These are phyloP conservation scores for Caenorhabditis plicata DNA, from an alignment of 2,888 invertebrate species.

Conservation along the genomic window DNA sequence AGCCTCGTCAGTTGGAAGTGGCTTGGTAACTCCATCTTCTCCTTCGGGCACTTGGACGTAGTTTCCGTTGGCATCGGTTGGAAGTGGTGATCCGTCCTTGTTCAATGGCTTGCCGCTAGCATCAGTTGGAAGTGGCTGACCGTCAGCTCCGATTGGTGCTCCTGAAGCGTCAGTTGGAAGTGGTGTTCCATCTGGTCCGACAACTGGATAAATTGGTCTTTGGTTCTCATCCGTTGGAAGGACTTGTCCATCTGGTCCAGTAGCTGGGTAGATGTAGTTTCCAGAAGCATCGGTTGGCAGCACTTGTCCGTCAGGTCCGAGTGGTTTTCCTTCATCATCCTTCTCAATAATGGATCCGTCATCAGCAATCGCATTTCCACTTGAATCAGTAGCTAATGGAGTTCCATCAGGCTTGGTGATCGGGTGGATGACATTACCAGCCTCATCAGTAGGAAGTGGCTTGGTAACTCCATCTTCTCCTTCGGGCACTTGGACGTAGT, in stretches of 20 bases:
- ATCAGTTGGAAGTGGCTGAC: constrained; percentile 17
- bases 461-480: neutral
- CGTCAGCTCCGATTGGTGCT: constrained; percentile 29
- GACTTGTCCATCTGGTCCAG: constrained; percentile 22
- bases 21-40: constrained; percentile 7
- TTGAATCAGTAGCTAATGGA: constrained; percentile 27
- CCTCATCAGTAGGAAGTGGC: constrained; percentile 22
- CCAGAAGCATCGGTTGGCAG: constrained; percentile 14
- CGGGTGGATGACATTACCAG: constrained; percentile 25
- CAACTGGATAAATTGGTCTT: constrained; percentile 14
- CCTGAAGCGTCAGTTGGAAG: constrained; percentile 22
- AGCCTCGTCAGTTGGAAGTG: constrained; percentile 14
- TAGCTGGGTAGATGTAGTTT: constrained; percentile 26
- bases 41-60: constrained; percentile 11
- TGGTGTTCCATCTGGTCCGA: constrained; percentile 19
- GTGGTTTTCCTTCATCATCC: constrained; percentile 15
- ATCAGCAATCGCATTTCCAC: constrained; percentile 26
- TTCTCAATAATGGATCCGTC: constrained; percentile 14
- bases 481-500: constrained; percentile 26
- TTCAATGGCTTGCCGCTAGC: constrained; percentile 13
- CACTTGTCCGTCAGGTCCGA: constrained; percentile 33
- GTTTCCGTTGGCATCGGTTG: constrained; percentile 19
- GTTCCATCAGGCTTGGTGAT: constrained; percentile 24
- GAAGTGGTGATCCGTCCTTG: constrained; percentile 27
- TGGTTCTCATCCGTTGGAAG: constrained; percentile 29